These are phyloP conservation scores for Fragum fragum DNA, from an alignment of 2,888 invertebrate genomes.

Conservation along the genomic window DNA sequence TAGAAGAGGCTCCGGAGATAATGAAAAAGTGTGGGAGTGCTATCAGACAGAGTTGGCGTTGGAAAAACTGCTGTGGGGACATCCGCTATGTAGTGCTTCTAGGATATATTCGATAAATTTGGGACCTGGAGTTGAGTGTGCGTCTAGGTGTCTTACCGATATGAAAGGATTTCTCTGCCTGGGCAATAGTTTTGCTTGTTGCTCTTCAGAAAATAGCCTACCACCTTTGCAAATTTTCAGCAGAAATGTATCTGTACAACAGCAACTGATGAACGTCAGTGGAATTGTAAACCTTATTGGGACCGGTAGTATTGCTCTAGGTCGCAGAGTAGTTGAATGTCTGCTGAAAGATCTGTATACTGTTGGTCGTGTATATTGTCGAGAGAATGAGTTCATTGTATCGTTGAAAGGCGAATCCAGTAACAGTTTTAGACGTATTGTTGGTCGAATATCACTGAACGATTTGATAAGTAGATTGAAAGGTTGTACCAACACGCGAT, in stretches of 20 bases:
- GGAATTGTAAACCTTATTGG: slow-evolving; percentile 6
- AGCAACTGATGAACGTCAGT: slow-evolving; percentile 13
- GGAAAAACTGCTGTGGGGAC: slow-evolving; percentile 39
- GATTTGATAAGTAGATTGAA: slow-evolving; percentile 11
- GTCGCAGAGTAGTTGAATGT: slow-evolving; percentile 6
- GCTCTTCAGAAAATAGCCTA: slow-evolving; percentile 24
- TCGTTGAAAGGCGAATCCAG: neutral
- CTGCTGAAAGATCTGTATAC: slow-evolving; percentile 21
- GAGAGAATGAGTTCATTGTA: slow-evolving; percentile 11
- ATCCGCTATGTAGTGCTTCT: slow-evolving; percentile 32
- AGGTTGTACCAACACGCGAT: neutral
- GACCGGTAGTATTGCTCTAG: slow-evolving; percentile 1
- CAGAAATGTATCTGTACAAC: slow-evolving; percentile 27
- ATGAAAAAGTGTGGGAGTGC: slow-evolving; percentile 14
- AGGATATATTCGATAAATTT: slow-evolving; percentile 36
- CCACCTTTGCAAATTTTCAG: slow-evolving; percentile 33
- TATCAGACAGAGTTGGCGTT: slow-evolving; percentile 35
- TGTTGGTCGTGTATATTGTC: neutral
- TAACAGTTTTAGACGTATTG: slow-evolving; percentile 8
- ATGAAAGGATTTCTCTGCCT: slow-evolving; percentile 29
- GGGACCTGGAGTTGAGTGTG: slow-evolving; percentile 28
- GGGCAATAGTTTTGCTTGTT: slow-evolving; percentile 30
- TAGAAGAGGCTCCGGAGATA: slow-evolving; percentile 32
- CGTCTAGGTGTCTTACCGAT: slow-evolving; percentile 36
- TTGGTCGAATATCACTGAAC: slow-evolving; percentile 14